A percentile compares a stretch with the other conserved stretches of the same genome.
These are phyloP conservation scores for Pitta sordida DNA, from an alignment of 2,113 vertebrate species.

Conservation along the genomic window DNA sequence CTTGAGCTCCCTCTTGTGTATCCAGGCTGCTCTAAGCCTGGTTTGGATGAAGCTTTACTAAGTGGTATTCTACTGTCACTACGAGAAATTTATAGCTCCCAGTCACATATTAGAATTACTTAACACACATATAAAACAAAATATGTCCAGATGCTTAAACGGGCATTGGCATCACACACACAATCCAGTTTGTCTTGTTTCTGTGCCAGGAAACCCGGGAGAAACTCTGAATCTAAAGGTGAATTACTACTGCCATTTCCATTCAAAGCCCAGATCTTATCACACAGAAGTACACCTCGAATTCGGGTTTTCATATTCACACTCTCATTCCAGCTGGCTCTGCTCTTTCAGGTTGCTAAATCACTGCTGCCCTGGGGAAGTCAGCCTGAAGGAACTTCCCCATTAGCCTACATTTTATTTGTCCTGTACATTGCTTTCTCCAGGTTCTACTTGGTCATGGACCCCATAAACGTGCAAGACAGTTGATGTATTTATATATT, in stretches of 20 bases:
- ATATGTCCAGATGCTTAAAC: not conserved
- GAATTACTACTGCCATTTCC: not conserved
- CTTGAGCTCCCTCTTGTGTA: not conserved
- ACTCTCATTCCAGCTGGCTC: not conserved
- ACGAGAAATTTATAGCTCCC: not conserved
- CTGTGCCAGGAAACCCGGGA: not conserved
- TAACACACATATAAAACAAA: not conserved
- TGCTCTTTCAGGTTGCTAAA: not conserved
- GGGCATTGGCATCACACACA: not conserved
- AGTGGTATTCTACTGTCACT: not conserved
- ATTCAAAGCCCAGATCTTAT: not conserved
- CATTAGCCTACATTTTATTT: not conserved
- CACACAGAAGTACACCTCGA: not conserved
- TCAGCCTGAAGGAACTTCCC: not conserved
- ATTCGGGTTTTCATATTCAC: not conserved
- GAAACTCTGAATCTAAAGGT: not conserved
- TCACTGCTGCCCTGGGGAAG: not conserved
- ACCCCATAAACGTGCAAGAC: not conserved
- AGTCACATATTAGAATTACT: not conserved
- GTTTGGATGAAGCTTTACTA: not conserved
- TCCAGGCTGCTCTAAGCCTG: not conserved
- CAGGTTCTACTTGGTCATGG: accelerated
- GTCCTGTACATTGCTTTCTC: not conserved
- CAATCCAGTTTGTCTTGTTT: not conserved
- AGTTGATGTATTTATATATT: not conserved